phyloP scores from a whole-genome alignment of 2,888 invertebrate genomes.

The Amphiduros pacificus region DNA sequence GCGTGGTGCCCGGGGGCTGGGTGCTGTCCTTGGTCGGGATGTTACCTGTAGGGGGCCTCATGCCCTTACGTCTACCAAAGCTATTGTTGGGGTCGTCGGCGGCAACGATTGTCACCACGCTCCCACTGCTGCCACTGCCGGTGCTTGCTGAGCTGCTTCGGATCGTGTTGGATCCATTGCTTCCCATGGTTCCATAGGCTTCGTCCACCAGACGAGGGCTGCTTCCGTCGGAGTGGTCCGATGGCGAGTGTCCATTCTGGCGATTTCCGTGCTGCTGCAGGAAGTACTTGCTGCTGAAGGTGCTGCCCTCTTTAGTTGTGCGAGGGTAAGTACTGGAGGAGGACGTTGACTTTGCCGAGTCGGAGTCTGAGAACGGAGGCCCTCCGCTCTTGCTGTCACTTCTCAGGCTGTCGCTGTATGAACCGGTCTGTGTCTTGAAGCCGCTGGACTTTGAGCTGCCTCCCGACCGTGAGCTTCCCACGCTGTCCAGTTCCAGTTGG shows the following conservation, averaged over 20 bases:
- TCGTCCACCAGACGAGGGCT: conserved; percentile 31
- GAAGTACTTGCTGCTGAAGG: conserved; percentile 21
- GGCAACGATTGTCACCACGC: conserved; percentile 34
- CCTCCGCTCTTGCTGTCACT: conserved; percentile 2
- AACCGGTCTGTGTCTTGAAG: conserved; percentile 12
- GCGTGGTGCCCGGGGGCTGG: conserved; percentile 9
- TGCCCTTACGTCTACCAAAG: conserved; percentile 6
- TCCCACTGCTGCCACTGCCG: conserved; percentile 33
- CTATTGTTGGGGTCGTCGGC: conserved; percentile 24
- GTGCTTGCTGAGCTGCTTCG: conserved; percentile 17
- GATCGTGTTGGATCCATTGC: conserved; percentile 16
- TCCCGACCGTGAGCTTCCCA: conserved; percentile 26
- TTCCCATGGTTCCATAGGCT: conserved; percentile 33
- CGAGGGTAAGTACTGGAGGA: conserved; percentile 16
- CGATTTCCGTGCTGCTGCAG: conserved; percentile 5
- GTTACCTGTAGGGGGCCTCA: neutral
- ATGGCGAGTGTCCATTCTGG: conserved; percentile 13
- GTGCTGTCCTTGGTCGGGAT: neutral
- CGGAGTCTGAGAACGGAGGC: conserved; percentile 17
- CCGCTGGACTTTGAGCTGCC: conserved; percentile 24
- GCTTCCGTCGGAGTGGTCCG: conserved; percentile 11
- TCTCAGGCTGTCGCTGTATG: conserved; percentile 19
- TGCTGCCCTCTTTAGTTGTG: neutral
- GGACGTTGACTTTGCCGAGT: conserved; percentile 19
- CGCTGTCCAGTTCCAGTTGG: conserved; percentile 27